Percentiles rank a stretch among this genome's conserved stretches.
phyloP scores from a whole-genome alignment of 1,140 invertebrate species.

The Spodoptera frugiperda region DNA sequence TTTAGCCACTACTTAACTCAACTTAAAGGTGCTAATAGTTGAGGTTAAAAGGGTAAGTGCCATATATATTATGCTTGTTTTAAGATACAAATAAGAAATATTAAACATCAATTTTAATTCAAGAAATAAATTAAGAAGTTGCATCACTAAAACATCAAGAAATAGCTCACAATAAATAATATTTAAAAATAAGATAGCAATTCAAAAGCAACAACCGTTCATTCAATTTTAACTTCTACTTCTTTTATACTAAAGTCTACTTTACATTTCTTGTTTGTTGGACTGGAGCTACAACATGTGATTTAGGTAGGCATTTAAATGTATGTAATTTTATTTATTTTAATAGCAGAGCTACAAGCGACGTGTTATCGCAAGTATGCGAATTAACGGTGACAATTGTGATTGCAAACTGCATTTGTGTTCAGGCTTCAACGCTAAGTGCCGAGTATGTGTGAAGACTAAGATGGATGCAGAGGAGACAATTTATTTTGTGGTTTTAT shows the following conservation, averaged over 20 bases:
- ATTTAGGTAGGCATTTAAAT: conserved; percentile 49
- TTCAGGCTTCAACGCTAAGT: conserved; percentile 64
- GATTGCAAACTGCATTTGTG: conserved; percentile 71
- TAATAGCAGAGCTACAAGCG: conserved; percentile 45
- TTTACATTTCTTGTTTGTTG: not conserved
- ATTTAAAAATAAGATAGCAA: not conserved
- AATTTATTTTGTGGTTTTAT: not conserved
- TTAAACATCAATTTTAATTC: too few relatives aligned
- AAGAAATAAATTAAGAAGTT: not conserved
- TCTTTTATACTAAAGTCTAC: not conserved
- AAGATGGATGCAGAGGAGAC: conserved; percentile 1
- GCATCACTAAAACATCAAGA: not conserved
- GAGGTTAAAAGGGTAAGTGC: conserved; percentile 3
- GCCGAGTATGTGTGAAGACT: conserved; percentile 54
- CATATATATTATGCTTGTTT: too few relatives aligned
- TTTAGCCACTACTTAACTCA: not conserved
- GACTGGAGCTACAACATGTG: conserved; percentile 45
- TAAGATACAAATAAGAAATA: too few relatives aligned
- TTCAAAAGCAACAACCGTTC: not conserved
- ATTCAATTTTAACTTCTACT: conserved; percentile 8
- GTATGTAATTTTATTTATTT: conserved; percentile 54
- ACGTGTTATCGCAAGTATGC: conserved; percentile 66
- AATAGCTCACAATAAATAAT: conserved; percentile 21
- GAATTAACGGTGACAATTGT: conserved; percentile 80
- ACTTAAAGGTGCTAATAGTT: conserved; percentile 7